phyloP scores from a whole-genome alignment of 2,888 invertebrate genomes.

The Drosophila atripex region DNA sequence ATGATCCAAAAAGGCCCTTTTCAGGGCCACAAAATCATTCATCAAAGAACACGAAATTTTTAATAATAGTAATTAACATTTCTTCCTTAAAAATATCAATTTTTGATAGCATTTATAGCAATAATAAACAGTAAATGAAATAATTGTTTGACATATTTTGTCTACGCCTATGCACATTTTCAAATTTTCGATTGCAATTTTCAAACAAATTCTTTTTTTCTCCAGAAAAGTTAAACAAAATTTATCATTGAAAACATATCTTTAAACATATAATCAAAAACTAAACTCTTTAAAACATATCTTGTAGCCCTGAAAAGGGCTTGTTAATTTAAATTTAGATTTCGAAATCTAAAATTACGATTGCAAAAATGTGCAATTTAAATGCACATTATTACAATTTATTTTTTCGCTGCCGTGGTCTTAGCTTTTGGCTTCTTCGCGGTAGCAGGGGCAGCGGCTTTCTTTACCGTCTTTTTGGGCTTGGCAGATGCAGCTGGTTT shows the following conservation, averaged over 20 bases:
- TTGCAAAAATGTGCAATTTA: neutral
- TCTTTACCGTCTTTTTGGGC: conserved; percentile 45
- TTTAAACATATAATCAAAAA: too few relatives aligned
- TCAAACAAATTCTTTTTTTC: too few relatives aligned
- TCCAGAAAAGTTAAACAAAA: neutral
- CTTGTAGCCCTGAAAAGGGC: conserved; percentile 26
- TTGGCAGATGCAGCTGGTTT: conserved; percentile 22
- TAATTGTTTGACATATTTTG: too few relatives aligned
- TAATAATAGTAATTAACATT: neutral
- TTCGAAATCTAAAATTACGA: conserved; percentile 8
- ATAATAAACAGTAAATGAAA: too few relatives aligned
- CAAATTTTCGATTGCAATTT: too few relatives aligned
- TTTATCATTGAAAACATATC: neutral
- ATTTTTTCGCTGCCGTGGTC: conserved; percentile 42
- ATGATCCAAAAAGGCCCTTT: conserved; percentile 50
- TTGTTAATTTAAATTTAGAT: conserved; percentile 13
- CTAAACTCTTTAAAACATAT: conserved; percentile 7
- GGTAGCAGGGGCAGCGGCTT: conserved; percentile 28
- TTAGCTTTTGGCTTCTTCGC: conserved; percentile 50
- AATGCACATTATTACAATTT: conserved; percentile 8
- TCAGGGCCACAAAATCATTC: conserved; percentile 44
- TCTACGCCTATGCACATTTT: too few relatives aligned
- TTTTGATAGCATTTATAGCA: too few relatives aligned
- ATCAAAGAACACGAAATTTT: conserved; percentile 20
- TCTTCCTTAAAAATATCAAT: too few relatives aligned